Evolutionary conservation across 1,140 invertebrate genomes (phyloP), one percentile per base, ranked within the genome.

Genomic region (Neodiprion virginianus): DNA sequence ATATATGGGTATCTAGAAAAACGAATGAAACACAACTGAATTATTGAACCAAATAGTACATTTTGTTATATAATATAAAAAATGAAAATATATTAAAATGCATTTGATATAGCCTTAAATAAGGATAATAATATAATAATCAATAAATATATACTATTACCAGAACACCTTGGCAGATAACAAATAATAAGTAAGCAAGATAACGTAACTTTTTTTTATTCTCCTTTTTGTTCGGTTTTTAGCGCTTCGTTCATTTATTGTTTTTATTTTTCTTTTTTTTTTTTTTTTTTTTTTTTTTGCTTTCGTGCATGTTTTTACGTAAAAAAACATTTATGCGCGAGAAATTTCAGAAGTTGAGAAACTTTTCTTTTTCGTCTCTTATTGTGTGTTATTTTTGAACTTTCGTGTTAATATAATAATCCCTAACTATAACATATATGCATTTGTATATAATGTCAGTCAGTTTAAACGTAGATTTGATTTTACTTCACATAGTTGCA

Each of bases 71-170:
- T 69, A 69, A 23, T 23, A 69, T 23, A 69, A 87, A 87, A 87
- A 88, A 84, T 88, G 86, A 88, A 88, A 88, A 88, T 88, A 88
- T 88, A 88, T 88, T 88, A 88, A 87, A 87, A 87, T 86, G 87
- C 86, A 88, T 88, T 88, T 88, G 85, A 85, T 82, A 84, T 87
- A 83, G 83, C 82, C 84, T 87, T 85, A 79, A 86, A 80, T 81
- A 83, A 80, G 82, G 83, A 85, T 82, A 80, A 80, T 84, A 82
- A 81, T 84, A 82, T 84, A 78, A 82, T 87, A 80, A 83, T 86
- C 83, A 87, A 88, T 88, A 86, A 88, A 87, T 86, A 88, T 88
- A 83, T 87, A 86, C 84, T 86, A 85, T 88, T 87, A 88, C 86
- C 86, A 87, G 84, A 88, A 88, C 86, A 87, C 86, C 86, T 84